phyloP scores from a whole-genome alignment of 1,140 invertebrate genomes.

The Sweltsa coloradensis region DNA sequence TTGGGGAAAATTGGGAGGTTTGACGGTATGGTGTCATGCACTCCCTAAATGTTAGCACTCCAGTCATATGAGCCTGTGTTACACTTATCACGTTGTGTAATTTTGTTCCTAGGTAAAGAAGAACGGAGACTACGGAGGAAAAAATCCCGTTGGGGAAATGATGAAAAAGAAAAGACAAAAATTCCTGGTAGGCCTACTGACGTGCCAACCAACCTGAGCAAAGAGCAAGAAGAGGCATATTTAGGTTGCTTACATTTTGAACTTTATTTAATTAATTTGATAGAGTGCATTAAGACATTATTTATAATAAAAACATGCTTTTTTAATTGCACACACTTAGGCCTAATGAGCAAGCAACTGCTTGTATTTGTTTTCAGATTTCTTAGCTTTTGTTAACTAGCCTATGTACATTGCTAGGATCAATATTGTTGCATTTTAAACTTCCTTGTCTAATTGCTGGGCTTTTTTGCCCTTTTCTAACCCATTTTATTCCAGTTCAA shows the following conservation, averaged over 20 bases:
- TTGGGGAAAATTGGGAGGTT: not conserved
- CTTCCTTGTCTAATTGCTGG: conserved; percentile 54
- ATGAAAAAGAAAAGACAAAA: conserved; percentile 91
- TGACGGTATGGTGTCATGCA: not conserved
- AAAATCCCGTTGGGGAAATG: conserved; percentile 81
- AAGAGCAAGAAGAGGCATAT: conserved; percentile 90
- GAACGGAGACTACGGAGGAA: conserved; percentile 50
- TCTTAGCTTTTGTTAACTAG: no score
- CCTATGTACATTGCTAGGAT: conserved; percentile 14
- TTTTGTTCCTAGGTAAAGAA: conserved; percentile 28
- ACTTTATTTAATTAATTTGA: conserved; percentile 25
- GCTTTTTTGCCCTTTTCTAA: conserved; percentile 74
- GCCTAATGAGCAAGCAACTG: no score
- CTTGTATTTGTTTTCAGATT: no score
- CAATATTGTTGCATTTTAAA: conserved; percentile 17
- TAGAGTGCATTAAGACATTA: no score
- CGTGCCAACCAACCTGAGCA: conserved; percentile 79
- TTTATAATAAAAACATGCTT: no score
- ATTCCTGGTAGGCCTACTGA: conserved; percentile 96
- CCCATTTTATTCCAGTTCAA: conserved; percentile 92
- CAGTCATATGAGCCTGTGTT: not conserved
- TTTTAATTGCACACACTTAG: no score
- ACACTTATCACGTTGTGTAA: not conserved
- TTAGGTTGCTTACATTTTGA: conserved; percentile 59
- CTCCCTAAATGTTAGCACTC: not conserved